Conservation (phyloP, 2,797 vertebrate genomes). For the Pseudochirops corinnae region DNA sequence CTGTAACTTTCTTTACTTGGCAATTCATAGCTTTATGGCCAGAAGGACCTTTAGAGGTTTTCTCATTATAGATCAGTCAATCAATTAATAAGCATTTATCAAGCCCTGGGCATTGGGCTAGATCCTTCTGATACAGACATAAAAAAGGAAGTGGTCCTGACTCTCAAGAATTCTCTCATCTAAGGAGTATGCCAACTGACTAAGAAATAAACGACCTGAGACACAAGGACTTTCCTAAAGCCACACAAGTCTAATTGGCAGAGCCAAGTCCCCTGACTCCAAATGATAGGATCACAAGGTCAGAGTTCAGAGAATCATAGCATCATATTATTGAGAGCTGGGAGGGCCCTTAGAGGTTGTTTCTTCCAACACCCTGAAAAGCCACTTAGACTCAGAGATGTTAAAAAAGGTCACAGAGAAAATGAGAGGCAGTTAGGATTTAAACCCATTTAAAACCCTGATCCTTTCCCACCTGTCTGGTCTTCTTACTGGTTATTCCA, state of each 20-base stretch:
- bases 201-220: not conserved
- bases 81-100: not conserved
- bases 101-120: not conserved
- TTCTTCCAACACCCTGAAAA: not conserved
- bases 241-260: not conserved
- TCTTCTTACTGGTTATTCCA: not conserved
- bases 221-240: not conserved
- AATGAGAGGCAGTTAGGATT: not conserved
- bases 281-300: not conserved
- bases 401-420: not conserved
- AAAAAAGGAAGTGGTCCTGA: not conserved
- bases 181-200: not conserved
- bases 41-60: not conserved
- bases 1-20: conserved; percentile 35
- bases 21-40: too few relatives aligned
- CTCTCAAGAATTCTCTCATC: not conserved
- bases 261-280: not conserved
- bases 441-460: not conserved
- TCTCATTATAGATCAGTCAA: not conserved
- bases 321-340: too few relatives aligned
- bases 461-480: not conserved
- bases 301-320: not conserved
- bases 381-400: not conserved
- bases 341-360: not conserved
- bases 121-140: not conserved